Evolutionary conservation across 2,888 invertebrate genomes (phyloP).

Genomic region (Eilema depressum): DNA sequence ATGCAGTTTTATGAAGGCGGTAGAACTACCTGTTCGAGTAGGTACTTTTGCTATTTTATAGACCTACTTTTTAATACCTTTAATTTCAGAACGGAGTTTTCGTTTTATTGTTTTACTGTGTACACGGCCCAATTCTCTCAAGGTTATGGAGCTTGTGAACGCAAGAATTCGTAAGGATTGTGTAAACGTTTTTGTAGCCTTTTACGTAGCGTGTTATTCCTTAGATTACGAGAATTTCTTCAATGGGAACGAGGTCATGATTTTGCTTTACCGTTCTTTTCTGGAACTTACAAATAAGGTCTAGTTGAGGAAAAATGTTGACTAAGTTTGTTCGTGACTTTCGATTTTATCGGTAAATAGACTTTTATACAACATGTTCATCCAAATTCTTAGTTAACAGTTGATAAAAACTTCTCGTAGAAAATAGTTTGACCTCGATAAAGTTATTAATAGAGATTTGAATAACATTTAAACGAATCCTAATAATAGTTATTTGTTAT

Average conservation of each 20-base stretch:
- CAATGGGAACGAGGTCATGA: conserved; percentile 18
- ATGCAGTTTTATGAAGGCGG: conserved; percentile 19
- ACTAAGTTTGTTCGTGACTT: background rate
- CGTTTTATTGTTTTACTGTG: conserved; percentile 32
- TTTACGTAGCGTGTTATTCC: conserved; percentile 21
- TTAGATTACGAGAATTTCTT: conserved; percentile 14
- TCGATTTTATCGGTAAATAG: background rate
- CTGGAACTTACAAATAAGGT: conserved; percentile 16
- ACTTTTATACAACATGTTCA: background rate
- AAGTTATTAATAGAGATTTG: background rate
- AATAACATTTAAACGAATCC: no score
- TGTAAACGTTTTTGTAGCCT: conserved; percentile 32
- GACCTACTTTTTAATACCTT: conserved; percentile 33
- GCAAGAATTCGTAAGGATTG: conserved; percentile 18
- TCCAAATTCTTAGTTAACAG: background rate
- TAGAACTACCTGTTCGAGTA: conserved; percentile 31
- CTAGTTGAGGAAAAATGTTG: background rate
- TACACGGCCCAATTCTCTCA: conserved; percentile 22
- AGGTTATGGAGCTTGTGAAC: conserved; percentile 6
- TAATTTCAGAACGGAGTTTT: conserved; percentile 12
- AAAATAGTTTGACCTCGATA: background rate
- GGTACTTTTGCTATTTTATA: conserved; percentile 28
- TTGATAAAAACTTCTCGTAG: background rate
- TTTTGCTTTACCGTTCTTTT: conserved; percentile 18
- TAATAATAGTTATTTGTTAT: no score